Evolutionary conservation across 2,797 vertebrate species (phyloP), one percentile per base, ranked within the genome.

Genomic region (Prionace glauca): DNA sequence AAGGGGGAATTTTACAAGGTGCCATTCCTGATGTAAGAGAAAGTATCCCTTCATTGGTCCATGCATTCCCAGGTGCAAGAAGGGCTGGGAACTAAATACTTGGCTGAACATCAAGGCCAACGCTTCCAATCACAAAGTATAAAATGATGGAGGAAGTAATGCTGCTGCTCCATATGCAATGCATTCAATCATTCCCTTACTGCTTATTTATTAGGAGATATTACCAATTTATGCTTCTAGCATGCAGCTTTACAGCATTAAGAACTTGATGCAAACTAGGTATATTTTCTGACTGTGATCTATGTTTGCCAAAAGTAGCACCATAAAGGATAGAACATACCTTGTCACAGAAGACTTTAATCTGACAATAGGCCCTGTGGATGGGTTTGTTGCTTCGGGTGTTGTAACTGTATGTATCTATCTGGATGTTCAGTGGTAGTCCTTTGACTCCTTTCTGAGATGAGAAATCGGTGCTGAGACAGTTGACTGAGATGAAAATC

Each of bases 321-420:
- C 50, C 11, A 18, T 18, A 26, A 36, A n/a, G 41, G 62, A n/a
- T 41, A 92, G 65, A 24, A 20, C 90, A 24, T 96, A 98, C 98
- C 98, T 99, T 99, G 97, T 99, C 99, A 0, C 99, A 99, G 97
- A 99, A 99, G 96, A 99, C 99, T 97, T 99, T 99, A 96, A 99
- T 99, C 97, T 99, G 99, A 97, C 99, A 99, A 97, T 97, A 99
- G 87, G 99, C 98, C 3, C 99, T 98, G 97, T 99, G 99, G 96
- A 99, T 98, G 56, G 99, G 99, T 96, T 99, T 99, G 97, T 99
- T 99, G 97, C 99, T 99, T 96, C 99, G 99, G 97, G 99, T 99
- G 97, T 99, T 99, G 97, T 99, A 99, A 97, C 99, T 99, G 97
- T 99, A 99, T 8, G 99, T 99, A 97, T 99, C 99, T 0, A 99